phyloP scores from a whole-genome alignment of 53 echinoderm and acorn worm species.

The Arbacia lixula region DNA sequence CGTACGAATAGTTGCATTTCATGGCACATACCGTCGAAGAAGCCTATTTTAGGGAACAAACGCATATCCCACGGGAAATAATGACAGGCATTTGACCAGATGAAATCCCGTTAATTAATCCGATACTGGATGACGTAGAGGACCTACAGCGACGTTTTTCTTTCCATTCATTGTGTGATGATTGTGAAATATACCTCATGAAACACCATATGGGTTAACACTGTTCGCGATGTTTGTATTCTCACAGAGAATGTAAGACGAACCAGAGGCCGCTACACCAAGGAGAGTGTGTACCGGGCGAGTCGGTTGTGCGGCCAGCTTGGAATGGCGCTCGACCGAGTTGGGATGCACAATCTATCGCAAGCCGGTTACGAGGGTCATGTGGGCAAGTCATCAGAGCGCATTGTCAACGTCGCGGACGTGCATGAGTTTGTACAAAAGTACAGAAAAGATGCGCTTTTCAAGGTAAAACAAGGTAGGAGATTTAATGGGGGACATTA shows the following conservation, averaged over 20 bases:
- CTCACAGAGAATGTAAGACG: neutral
- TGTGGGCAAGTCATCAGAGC: no score
- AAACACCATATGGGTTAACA: no score
- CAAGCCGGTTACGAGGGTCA: no score
- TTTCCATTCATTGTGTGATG: no score
- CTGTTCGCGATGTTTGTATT: neutral
- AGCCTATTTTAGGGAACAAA: neutral
- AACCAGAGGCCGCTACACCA: neutral
- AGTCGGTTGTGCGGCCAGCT: neutral
- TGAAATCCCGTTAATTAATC: no score
- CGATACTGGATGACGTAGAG: no score
- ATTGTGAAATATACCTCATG: no score
- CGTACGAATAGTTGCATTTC: no score
- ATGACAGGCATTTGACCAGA: no score
- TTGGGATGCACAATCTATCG: neutral
- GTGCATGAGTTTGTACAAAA: neutral
- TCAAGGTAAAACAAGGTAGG: neutral
- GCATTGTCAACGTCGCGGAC: neutral
- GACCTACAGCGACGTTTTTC: no score
- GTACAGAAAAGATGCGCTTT: neutral
- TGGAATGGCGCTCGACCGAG: neutral
- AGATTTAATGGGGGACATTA: neutral
- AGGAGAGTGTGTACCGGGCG: neutral
- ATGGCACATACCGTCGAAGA: no score
- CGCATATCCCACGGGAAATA: no score